Evolutionary conservation across 53 echinoderm and acorn worm species (phyloP), one percentile per base, ranked within the genome.

Genomic region (Holothuria scabra): DNA sequence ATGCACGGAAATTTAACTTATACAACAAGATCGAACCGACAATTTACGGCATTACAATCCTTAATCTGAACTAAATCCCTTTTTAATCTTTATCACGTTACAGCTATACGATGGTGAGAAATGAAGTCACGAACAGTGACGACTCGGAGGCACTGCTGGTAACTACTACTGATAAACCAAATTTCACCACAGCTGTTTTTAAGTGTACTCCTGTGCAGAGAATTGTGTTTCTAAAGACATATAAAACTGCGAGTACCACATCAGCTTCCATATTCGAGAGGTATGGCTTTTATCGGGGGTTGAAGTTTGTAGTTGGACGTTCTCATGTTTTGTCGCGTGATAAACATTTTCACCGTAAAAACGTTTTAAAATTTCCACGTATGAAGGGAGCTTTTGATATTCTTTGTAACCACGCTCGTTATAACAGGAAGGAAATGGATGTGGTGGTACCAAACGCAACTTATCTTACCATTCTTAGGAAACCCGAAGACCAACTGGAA

Each of bases 161-260:
- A 41, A 41, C 41, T 8, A 41, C 41, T 8, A 41, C 41, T 41
- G 41, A 0, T 41, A 8, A 8, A 41, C 41, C 41, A 41, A 41
- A 41, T 41, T 41, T 0, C 10, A 41, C 41, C 0, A 41, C 41
- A 41, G 8, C 41, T 41, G 10, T 6, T 41, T 41, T 2, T 8
- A 41, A 41, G 6, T 41, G 41, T 41, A 10, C 41, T 10, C 68
- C 32, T 31, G 32, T 28, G 29, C 29, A 80, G 18, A 72, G 65
- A 8, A 74, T 85, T 23, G 83, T 91, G 30, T 91, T 81, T 23
- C 32, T 88, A 24, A 88, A 91, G 60, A 91, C 88, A 8, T 86
- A 91, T 69, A 91, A 91, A 55, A 91, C 91, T 37, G 91, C 72
- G 12, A 91, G 91, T 59, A 81, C 91, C 8, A 91, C 88, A 24